Base-by-base conservation (phyloP, 35 echinoderm and acorn worm genomes). In the Lytechinus variegatus region DNA sequence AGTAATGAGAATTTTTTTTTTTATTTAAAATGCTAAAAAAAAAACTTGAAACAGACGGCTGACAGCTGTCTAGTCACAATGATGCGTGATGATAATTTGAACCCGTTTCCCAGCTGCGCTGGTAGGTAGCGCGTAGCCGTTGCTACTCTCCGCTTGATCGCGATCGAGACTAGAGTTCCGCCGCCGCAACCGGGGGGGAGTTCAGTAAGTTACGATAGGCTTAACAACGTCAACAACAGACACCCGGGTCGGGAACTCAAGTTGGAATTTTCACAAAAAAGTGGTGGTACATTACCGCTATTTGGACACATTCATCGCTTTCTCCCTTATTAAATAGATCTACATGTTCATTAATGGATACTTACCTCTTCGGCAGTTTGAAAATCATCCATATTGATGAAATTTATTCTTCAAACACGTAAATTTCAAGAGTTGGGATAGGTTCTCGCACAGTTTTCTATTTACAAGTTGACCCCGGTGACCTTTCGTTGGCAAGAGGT, bases 331-430 rank as follows among this genome's bases (percentile, higher is more conserved):
- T 21, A 79, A 79, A 79, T 24, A 79, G 3, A 7, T 79, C n/a
- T 79, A 79, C 19, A 79, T 8, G 19, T 19, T 44, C 33, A 44
- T 44, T 44, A 44, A 44, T 24, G 86, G 33, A 88, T 94, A 54
- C 19, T 96, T 54, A 96, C 95, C 95, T 96, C 95, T 93, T 96
- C 95, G 5, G 95, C 89, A 56, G 95, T 92, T 54, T 96, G 95
- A 93, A 92, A 96, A 19, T 96, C 95, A 92, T 96, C 95, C 95
- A 96, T 96, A 56, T 92, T 93, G 28, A 13, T 96, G 55, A 55
- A 44, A 90, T 44, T 89, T 54, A 10, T 54, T 54, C 28, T 52
- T 54, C 87, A 14, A 13, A 90, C 13, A 90, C 3, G 52, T 44
- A 9, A 52, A 90, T 51, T 13, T 79, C 66, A 0, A 24, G 6